Percentiles rank a stretch among this genome's conserved stretches.
These are phyloP conservation scores for Bugula neritina DNA, from an alignment of 2,888 invertebrate genomes.

Conservation along the genomic window DNA sequence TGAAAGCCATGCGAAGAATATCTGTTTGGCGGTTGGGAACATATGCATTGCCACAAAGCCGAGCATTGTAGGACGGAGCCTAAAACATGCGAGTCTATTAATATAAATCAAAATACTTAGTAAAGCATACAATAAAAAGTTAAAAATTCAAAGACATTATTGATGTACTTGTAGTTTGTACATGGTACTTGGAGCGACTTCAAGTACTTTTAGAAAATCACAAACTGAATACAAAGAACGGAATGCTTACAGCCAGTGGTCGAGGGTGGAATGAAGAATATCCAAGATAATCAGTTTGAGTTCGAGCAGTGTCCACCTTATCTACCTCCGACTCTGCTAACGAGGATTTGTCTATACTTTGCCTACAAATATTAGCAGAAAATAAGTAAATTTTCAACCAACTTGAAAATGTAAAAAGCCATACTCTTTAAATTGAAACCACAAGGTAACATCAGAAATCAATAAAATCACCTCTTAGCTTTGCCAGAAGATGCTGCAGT, in stretches of 20 bases:
- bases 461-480: slow-evolving; percentile 31
- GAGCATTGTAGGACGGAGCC: slow-evolving; percentile 47
- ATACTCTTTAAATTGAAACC: too few species aligned
- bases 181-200: too few species aligned
- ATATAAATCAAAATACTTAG: too few species aligned
- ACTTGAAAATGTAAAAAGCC: too few species aligned
- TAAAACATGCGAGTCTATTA: too few species aligned
- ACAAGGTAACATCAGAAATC: neutral
- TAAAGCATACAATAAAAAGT: too few species aligned
- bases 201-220: too few species aligned
- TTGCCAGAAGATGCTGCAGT: slow-evolving; percentile 1
- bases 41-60: slow-evolving; percentile 38
- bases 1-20: slow-evolving; percentile 42
- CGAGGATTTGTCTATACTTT: neutral
- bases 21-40: slow-evolving; percentile 44
- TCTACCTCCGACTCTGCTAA: slow-evolving; percentile 5
- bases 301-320: neutral
- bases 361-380: too few species aligned
- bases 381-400: too few species aligned
- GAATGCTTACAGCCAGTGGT: slow-evolving; percentile 47
- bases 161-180: too few species aligned
- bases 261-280: slow-evolving; percentile 42
- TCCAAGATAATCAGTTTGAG: neutral
- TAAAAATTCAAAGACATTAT: too few species aligned
- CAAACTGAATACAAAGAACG: too few species aligned